Percentiles rank a stretch among this genome's conserved stretches.
phyloP scores from a whole-genome alignment of 2,113 vertebrate species.

The Rafetus swinhoei region DNA sequence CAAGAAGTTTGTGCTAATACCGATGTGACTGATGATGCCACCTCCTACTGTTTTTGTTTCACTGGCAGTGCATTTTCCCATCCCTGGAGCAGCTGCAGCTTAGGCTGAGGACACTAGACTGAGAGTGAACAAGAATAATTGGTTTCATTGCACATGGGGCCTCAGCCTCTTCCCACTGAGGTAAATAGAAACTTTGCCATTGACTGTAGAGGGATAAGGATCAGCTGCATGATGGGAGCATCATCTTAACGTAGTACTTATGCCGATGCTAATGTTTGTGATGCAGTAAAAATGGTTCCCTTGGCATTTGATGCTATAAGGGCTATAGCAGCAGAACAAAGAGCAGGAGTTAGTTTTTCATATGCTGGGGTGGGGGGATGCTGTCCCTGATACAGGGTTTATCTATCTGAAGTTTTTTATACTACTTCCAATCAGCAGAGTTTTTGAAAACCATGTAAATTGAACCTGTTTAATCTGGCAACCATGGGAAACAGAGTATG shows the following conservation, averaged over 20 bases:
- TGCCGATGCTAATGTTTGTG: background rate
- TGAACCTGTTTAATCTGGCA: background rate
- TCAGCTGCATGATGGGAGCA: background rate
- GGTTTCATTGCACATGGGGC: background rate
- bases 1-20: background rate
- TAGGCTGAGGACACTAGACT: background rate
- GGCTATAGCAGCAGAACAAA: background rate
- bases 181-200: background rate
- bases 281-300: background rate
- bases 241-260: background rate
- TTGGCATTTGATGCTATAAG: background rate
- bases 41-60: background rate
- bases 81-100: background rate
- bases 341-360: background rate
- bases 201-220: background rate
- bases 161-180: background rate
- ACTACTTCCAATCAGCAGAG: background rate
- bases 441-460: background rate
- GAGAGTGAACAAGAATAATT: background rate
- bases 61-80: background rate
- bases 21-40: background rate
- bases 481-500: no score
- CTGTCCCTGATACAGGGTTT: background rate
- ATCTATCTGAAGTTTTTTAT: background rate
- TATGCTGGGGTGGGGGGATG: background rate